phyloP scores from a whole-genome alignment of 2,113 vertebrate species.

The Scytalopus superciliaris region DNA sequence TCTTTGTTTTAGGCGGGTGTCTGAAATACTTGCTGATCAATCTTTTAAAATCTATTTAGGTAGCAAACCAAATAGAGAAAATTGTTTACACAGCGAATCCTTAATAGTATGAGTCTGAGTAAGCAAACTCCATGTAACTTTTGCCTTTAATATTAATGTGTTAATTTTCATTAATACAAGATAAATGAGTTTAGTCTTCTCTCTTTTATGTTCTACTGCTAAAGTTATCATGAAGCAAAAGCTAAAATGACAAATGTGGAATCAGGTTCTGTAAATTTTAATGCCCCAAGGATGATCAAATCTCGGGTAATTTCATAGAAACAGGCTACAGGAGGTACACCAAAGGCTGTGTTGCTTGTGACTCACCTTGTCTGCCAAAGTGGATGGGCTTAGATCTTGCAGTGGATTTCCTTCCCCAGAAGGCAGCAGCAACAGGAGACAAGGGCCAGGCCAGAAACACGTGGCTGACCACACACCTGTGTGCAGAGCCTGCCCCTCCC shows the following conservation, averaged over 20 bases:
- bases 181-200: not conserved
- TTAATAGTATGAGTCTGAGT: not conserved
- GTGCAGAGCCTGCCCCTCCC: not conserved
- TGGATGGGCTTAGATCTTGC: not conserved
- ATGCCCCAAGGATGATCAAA: not conserved
- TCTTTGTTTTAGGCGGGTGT: not conserved
- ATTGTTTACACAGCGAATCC: not conserved
- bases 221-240: not conserved
- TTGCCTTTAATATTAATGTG: not conserved
- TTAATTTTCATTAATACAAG: not conserved
- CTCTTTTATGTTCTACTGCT: not conserved
- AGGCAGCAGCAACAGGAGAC: not conserved
- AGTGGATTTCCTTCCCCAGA: not conserved
- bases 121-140: not conserved
- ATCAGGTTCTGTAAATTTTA: not conserved
- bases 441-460: not conserved
- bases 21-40: not conserved
- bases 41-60: not conserved
- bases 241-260: not conserved
- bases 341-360: not conserved
- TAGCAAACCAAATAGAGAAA: not conserved
- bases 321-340: not conserved
- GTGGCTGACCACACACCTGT: accelerated
- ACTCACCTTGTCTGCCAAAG: not conserved
- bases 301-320: not conserved